Base-by-base conservation (phyloP, 2,797 vertebrate genomes). In the Ataeniobius toweri region DNA sequence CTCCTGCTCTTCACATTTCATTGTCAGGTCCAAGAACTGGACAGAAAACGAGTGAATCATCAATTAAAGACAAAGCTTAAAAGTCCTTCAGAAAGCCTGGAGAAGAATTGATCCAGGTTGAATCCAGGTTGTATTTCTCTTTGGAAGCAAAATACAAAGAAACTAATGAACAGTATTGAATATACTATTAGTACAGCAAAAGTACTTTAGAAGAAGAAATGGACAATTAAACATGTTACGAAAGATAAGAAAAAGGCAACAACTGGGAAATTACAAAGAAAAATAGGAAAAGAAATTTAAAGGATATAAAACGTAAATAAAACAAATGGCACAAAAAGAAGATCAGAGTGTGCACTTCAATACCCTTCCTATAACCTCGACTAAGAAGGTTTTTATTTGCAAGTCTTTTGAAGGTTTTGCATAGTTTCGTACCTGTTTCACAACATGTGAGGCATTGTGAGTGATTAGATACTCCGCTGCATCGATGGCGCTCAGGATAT, bases 391-490 rank as follows among this genome's bases (percentile, higher is more conserved):
- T 68, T 13, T 41, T 67, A 44, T n/a, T 67, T 41, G 28, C 31
- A 65, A 36, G 36, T 36, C 36, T 36, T 36, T 36, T 36, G 36
- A 36, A 9, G 4, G 31, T 22, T 18, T 20, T 39, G 61, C 12
- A 59, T 26, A 26, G 22, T 31, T 16, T 10, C 69, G 88, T 94
- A 98, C 98, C 95, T 96, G 91, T 75, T 95, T 91, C 76, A 98
- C 95, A 80, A 98, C 92, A 61, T 94, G 86, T 41, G 97, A 96
- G 74, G 96, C 95, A 0, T 96, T 97, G 72, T 96, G 95, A 85
- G 89, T 92, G 85, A 99, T 95, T 88, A 99, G 96, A 74, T 94
- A 87, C 90, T 99, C 97, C 36, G 96, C 96, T 80, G 95, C 93
- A 81, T 98, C 96, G 77, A 99, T 95, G 84, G 96, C 92, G 0